Evolutionary conservation across 2,888 invertebrate genomes (phyloP).

Genomic region (Onchidella celtica): DNA sequence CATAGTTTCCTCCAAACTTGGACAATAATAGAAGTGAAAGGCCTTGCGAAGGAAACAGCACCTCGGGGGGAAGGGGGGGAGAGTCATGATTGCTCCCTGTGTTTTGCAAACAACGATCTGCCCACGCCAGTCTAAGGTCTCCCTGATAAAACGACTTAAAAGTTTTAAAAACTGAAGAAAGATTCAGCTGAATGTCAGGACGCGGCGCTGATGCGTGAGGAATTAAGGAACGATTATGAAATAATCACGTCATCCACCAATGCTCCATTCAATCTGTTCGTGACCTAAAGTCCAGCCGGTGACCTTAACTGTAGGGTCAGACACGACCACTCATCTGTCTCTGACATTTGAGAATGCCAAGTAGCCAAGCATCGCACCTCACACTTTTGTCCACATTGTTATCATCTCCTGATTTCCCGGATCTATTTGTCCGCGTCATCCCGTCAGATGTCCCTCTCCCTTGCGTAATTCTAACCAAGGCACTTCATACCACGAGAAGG

Average conservation of each 20-base stretch:
- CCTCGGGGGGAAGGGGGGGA: no score
- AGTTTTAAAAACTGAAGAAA: neutral
- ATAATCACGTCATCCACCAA: conserved; percentile 33
- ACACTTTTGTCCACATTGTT: neutral
- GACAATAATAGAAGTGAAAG: conserved; percentile 39
- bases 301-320: conserved; percentile 34
- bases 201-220: conserved; percentile 30
- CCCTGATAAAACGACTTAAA: conserved; percentile 7
- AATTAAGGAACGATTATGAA: conserved; percentile 41
- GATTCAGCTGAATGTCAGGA: neutral
- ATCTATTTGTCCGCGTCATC: neutral
- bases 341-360: conserved; percentile 25
- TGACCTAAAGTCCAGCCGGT: conserved; percentile 36
- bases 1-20: conserved; percentile 13
- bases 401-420: neutral
- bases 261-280: conserved; percentile 15
- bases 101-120: conserved; percentile 44
- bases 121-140: conserved; percentile 11
- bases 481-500: neutral
- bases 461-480: neutral
- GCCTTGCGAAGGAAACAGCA: conserved; percentile 7
- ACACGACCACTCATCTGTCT: conserved; percentile 35
- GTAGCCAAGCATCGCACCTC: conserved; percentile 13
- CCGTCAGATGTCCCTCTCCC: neutral
- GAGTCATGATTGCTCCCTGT: conserved; percentile 43